Base-by-base conservation (phyloP, 1,140 invertebrate species). In the Teleopsis dalmanni region DNA sequence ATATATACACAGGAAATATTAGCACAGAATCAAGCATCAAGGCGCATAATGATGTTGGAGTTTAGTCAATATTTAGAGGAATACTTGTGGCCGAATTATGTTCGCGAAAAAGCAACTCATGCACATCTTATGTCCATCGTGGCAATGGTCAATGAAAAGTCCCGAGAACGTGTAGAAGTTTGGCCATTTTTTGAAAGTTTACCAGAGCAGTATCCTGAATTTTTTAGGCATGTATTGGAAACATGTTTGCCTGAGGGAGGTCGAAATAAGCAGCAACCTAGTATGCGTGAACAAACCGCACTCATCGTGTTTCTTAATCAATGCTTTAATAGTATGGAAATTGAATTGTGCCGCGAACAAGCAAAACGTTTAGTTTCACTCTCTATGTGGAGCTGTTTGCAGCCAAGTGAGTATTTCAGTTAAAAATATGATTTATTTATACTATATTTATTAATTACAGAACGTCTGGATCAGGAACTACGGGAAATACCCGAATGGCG, bases 121-220 rank as follows among this genome's bases (percentile, higher is more conserved):
- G 80, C 83, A 3, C 91, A 97, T 71, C 81, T 95, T 51, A 83
- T 99, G 81, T 96, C 94, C 0, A 95, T 99, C 53, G 86, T 96
- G 26, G 83, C 91, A 1, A 95, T 99, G 87, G 82, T 98, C 10
- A 99, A 99, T 79, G 95, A 99, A 64, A 99, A 99, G 68, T 96
- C 98, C 64, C 75, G 95, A 13, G 96, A 99, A 75, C 75, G 95
- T 56, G 91, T 98, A 11, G 87, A 88, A 52, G 91, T 94, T n/a
- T 99, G 95, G 95, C 82, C 88, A 65, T 84, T 90, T 57, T 95
- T 99, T 59, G 81, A 88, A 50, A 83, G 85, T 55, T 74, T 82
- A 27, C 82, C 87, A 1, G 79, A 84, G 1, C 78, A 95, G 48
- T 98, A 98, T 73, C 72, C 82, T 1, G 78, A 76, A 3, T 97